These are phyloP conservation scores for Lepidurus packardi DNA, from an alignment of 1,140 invertebrate genomes.

Conservation along the genomic window DNA sequence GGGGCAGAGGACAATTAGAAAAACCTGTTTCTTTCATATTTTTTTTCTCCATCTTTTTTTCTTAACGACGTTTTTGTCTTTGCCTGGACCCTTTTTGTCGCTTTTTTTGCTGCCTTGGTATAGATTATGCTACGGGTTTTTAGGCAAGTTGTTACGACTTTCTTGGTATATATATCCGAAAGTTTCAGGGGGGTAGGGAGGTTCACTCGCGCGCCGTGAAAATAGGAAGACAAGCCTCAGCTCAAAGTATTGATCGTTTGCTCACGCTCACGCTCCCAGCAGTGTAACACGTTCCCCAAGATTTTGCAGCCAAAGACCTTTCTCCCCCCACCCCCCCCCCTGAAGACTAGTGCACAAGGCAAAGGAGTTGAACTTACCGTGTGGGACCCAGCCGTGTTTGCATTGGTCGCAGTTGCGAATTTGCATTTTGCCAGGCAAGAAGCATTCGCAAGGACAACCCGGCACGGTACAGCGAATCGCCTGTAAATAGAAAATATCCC, in stretches of 20 bases:
- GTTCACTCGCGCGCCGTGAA: neutral
- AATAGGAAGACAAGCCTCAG: conserved; percentile 5
- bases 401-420: conserved; percentile 66
- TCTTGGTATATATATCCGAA: neutral
- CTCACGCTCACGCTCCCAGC: neutral
- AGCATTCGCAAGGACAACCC: conserved; percentile 65
- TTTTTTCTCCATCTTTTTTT: neutral
- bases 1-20: neutral
- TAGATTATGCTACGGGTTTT: neutral
- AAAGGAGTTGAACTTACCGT: conserved; percentile 55
- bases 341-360: neutral
- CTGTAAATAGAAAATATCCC: conserved; percentile 49
- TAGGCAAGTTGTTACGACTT: neutral
- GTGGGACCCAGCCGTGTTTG: conserved; percentile 70
- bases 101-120: neutral
- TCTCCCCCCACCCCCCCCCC: neutral
- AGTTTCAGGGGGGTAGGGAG: neutral
- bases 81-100: neutral
- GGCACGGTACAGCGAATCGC: conserved; percentile 65
- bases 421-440: conserved; percentile 63
- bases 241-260: neutral
- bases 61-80: neutral
- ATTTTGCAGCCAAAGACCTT: neutral
- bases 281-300: neutral
- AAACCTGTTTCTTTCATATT: neutral